phyloP scores from a whole-genome alignment of 2,113 vertebrate genomes.

The Sylvicapra grimmia region DNA sequence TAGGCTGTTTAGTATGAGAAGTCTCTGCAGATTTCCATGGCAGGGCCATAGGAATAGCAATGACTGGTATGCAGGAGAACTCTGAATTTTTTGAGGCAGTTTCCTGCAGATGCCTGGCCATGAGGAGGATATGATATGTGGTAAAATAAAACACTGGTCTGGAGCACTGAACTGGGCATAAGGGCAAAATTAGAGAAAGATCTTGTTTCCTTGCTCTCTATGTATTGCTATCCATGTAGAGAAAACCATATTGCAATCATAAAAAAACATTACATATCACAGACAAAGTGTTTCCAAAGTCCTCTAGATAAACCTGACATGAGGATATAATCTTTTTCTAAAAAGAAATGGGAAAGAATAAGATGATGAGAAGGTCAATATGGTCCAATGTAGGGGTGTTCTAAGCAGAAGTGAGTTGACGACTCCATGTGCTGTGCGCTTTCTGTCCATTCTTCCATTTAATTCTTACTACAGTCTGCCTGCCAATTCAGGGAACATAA shows the following conservation, averaged over 20 bases:
- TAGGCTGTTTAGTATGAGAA: not conserved
- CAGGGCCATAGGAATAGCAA: not conserved
- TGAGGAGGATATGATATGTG: not conserved
- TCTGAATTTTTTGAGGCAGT: not conserved
- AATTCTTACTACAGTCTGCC: not conserved
- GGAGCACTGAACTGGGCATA: not conserved
- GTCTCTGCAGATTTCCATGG: not conserved
- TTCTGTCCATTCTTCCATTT: not conserved
- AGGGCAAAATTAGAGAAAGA: not conserved
- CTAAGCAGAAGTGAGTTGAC: not conserved
- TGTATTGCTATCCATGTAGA: not conserved
- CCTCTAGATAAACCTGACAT: not conserved
- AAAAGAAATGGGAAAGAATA: not conserved
- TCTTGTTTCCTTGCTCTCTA: not conserved
- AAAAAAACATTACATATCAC: constrained; percentile 26
- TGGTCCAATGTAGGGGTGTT: not conserved
- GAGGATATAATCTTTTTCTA: not conserved
- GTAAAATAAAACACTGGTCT: not conserved
- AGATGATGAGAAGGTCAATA: not conserved
- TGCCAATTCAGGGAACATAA: not conserved
- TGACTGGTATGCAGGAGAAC: not conserved
- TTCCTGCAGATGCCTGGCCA: not conserved
- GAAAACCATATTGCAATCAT: not conserved
- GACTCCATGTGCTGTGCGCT: not conserved
- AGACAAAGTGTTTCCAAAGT: not conserved